Base-by-base conservation (phyloP, 2,888 invertebrate species). In the Sclerodermus sp. region DNA sequence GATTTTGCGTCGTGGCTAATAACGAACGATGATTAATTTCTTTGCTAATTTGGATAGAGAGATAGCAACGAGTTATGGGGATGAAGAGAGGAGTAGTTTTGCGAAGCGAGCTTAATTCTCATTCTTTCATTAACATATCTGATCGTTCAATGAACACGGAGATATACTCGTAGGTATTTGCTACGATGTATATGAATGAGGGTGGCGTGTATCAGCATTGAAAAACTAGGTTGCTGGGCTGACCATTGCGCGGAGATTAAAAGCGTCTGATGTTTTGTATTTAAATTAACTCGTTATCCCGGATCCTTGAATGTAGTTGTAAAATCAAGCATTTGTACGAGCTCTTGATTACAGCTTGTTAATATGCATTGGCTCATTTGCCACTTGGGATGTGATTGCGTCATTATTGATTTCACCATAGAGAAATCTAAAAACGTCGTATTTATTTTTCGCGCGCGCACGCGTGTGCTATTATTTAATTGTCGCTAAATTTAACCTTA, bases 191-290 rank as follows among this genome's bases (percentile, higher is more conserved):
- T 61, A 61, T 57, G 59, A 59, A 61, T 49, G 55, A 62, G 62
- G 59, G 43, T 62, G 17, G 64, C 64, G 64, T 63, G 64, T 61
- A 57, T 64, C 53, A 57, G 15, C 48, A 45, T 34, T 30, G 47
- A 57, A 52, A 57, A 62, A 59, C 45, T 64, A 62, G 64, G 59
- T 63, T 59, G 60, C 54, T 42, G 23, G 51, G 61, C 53, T 55
- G 53, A 48, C 29, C 55, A 49, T 39, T 53, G 57, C 45, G 53
- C 57, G 52, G 53, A 63, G 62, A 63, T 64, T 64, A 62, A 63
- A 64, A 62, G 51, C 57, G 62, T 59, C 53, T 57, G 64, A 63
- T 63, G 61, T 64, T 64, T 63, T 48, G 57, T 64, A 64, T 63
- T 63, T 62, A 64, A 63, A 63, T 63, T 45, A 60, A 63, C 60